phyloP scores from a whole-genome alignment of 2,113 vertebrate genomes.

The Crotalus helleri region DNA sequence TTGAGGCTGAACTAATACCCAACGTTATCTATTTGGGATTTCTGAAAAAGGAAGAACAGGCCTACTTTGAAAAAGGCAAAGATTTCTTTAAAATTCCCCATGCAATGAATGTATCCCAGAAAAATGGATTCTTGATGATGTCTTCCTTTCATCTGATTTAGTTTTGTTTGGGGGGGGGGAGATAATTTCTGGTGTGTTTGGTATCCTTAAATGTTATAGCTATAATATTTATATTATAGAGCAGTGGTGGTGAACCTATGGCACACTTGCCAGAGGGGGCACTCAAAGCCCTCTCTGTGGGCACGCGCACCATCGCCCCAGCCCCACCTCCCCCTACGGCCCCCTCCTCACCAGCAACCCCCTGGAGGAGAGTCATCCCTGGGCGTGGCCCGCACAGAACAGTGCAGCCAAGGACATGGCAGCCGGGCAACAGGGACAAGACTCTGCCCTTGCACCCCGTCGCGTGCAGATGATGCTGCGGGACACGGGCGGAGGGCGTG shows the following conservation, averaged over 20 bases:
- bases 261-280: too few species aligned
- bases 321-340: too few species aligned
- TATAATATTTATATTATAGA: neutral
- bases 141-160: neutral
- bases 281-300: too few species aligned
- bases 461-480: too few species aligned
- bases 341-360: too few species aligned
- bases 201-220: neutral
- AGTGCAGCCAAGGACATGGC: too few species aligned
- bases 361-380: too few species aligned
- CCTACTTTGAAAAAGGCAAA: neutral
- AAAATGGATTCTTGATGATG: neutral
- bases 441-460: too few species aligned
- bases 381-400: rapidly evolving
- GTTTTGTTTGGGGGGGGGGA: neutral
- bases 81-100: neutral
- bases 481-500: too few species aligned
- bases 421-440: too few species aligned
- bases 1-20: neutral
- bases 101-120: neutral
- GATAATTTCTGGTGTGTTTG: neutral
- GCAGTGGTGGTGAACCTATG: too few species aligned
- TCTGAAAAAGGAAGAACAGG: neutral
- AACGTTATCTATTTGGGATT: neutral
- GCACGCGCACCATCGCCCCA: too few species aligned